Conservation (phyloP, 2,888 invertebrate species). For the Thera obeliscata region DNA sequence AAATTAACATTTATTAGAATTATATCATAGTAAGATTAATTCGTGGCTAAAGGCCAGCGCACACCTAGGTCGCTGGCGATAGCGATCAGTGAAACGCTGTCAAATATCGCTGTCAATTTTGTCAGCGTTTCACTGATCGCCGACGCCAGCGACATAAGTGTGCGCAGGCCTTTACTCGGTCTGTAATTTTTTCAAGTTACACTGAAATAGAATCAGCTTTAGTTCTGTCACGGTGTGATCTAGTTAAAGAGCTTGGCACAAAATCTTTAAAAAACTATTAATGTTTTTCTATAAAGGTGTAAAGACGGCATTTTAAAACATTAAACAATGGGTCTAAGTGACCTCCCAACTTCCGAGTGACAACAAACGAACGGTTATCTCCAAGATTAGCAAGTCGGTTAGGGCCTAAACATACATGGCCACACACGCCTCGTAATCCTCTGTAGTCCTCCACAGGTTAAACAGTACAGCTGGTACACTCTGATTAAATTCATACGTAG, state of each 20-base stretch:
- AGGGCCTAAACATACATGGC: constrained; percentile 65
- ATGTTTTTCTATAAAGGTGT: not conserved
- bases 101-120: too few relatives aligned
- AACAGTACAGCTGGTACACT: constrained; percentile 5
- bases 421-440: constrained; percentile 37
- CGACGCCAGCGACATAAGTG: too few relatives aligned
- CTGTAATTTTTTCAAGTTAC: too few relatives aligned
- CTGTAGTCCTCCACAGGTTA: constrained; percentile 22
- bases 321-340: constrained; percentile 15
- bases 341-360: constrained; percentile 24
- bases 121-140: too few relatives aligned
- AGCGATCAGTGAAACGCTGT: too few relatives aligned
- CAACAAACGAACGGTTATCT: constrained; percentile 54
- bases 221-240: too few relatives aligned
- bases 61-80: too few relatives aligned
- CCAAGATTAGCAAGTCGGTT: constrained; percentile 66
- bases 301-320: constrained; percentile 4
- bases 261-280: not conserved
- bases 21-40: not conserved
- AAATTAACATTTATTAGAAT: constrained; percentile 16
- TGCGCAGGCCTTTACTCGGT: too few relatives aligned
- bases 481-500: too few relatives aligned
- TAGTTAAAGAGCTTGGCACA: too few relatives aligned
- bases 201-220: too few relatives aligned
- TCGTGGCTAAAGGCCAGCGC: too few relatives aligned